Evolutionary conservation across 2,113 vertebrate species (phyloP).

Genomic region (Macaca mulatta): DNA sequence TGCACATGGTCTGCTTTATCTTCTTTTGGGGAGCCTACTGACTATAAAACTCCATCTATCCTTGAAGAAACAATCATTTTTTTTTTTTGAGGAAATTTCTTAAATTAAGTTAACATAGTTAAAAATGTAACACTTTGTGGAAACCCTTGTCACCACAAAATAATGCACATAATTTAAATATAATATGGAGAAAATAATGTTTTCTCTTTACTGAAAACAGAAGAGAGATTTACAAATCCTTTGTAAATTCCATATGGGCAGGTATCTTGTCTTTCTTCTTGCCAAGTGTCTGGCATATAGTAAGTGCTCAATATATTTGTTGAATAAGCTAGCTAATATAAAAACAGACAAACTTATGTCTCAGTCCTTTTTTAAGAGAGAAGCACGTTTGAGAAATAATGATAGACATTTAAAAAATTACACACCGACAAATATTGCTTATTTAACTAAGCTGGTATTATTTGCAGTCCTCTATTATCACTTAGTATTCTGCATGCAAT

Average conservation of each 20-base stretch:
- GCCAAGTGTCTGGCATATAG: neutral
- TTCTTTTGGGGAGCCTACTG: neutral
- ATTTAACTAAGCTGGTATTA: slow-evolving; percentile 17
- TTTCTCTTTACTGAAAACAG: neutral
- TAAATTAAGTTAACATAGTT: neutral
- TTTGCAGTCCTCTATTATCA: neutral
- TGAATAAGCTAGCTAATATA: neutral
- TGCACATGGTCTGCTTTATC: neutral
- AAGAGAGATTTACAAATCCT: neutral
- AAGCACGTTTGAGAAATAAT: neutral
- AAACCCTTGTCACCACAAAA: neutral
- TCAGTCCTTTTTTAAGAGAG: neutral
- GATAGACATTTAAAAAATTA: neutral
- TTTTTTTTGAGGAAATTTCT: neutral
- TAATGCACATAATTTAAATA: neutral
- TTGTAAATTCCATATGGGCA: neutral
- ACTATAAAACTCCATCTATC: neutral
- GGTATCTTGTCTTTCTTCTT: neutral
- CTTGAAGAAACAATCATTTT: neutral
- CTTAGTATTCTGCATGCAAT: neutral
- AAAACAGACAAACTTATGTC: neutral
- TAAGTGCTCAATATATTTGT: neutral
- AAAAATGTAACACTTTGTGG: neutral
- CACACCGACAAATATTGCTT: neutral
- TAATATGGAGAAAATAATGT: neutral